These are phyloP conservation scores for Helostoma temminkii DNA, from an alignment of 2,797 vertebrate genomes.

Conservation along the genomic window DNA sequence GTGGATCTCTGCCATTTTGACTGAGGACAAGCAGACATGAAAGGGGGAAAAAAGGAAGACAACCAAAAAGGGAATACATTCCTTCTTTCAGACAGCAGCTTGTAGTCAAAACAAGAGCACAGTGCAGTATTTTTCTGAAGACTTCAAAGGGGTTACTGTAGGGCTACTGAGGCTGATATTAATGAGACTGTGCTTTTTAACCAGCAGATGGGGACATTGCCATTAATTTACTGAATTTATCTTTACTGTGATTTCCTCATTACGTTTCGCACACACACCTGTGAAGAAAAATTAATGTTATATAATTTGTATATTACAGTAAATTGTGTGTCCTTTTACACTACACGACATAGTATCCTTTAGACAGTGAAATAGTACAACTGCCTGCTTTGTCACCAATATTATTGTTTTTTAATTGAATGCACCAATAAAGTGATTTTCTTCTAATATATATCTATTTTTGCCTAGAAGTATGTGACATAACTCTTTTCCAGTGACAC, in stretches of 20 bases:
- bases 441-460: background rate
- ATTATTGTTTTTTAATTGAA: background rate
- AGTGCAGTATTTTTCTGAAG: constrained; percentile 34
- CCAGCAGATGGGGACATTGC: constrained; percentile 80
- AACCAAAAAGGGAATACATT: constrained; percentile 47
- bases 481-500: too few relatives aligned
- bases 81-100: constrained; percentile 39
- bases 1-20: constrained; percentile 36
- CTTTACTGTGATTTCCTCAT: background rate
- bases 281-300: background rate
- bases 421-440: too few relatives aligned
- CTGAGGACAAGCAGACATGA: constrained; percentile 52
- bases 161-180: background rate
- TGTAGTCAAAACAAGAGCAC: constrained; percentile 64
- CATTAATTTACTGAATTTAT: constrained; percentile 9
- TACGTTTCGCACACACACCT: background rate
- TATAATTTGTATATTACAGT: background rate
- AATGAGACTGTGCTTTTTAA: constrained; percentile 28
- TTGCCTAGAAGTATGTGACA: too few relatives aligned
- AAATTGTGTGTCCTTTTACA: background rate
- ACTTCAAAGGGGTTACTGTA: constrained; percentile 26
- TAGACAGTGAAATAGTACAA: background rate
- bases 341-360: background rate
- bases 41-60: constrained; percentile 48
- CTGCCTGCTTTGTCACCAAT: background rate